Evolutionary conservation across 2,888 invertebrate species (phyloP), one percentile per base, ranked within the genome.

Genomic region (Eristalinus sepulchralis): DNA sequence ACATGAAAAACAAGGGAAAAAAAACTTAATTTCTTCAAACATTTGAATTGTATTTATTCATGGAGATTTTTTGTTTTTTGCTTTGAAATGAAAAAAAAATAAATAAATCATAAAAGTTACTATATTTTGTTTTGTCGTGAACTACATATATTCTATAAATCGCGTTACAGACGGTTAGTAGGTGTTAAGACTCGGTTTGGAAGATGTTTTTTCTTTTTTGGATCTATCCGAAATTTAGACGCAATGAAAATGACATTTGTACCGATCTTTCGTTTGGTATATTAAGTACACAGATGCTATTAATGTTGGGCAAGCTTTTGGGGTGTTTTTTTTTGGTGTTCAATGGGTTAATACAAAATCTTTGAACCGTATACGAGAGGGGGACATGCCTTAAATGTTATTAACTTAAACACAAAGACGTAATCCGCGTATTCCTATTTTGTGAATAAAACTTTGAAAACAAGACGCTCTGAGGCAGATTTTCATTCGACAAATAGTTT

Each of bases 1-100:
- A 80, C 34, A 57, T 59, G 36, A 36, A 80, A 53, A 77, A 71
- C 70, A 62, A 31, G n/a, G 63, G 22, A 47, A 53, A 55, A 36
- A 24, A 55, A 36, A 24, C 31, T 39, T 39, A 17, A 39, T 39
- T 39, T 39, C 13, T 39, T 27, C 27, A 27, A 66, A 71, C 39
- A 13, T 39, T 39, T 4, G 3, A 2, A 39, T 39, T 13, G 2
- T 2, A 39, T 39, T 10, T 39, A 13, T 39, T 39, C 11, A 2
- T 13, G n/a, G n/a, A n/a, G n/a, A 20, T 24, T 24, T 22, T 24
- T 10, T 57, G 22, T 0, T 67, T 24, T 47, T 47, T 47, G 47
- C 8, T 47, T 39, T 39, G 39, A 39, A n/a, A 39, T n/a, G 39
- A 39, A 39, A n/a, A 13, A 17, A 17, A 47, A 17, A 47, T n/a